Evolutionary conservation across 2,888 invertebrate genomes (phyloP), one percentile per base, ranked within the genome.

Genomic region (Nomada fucata): DNA sequence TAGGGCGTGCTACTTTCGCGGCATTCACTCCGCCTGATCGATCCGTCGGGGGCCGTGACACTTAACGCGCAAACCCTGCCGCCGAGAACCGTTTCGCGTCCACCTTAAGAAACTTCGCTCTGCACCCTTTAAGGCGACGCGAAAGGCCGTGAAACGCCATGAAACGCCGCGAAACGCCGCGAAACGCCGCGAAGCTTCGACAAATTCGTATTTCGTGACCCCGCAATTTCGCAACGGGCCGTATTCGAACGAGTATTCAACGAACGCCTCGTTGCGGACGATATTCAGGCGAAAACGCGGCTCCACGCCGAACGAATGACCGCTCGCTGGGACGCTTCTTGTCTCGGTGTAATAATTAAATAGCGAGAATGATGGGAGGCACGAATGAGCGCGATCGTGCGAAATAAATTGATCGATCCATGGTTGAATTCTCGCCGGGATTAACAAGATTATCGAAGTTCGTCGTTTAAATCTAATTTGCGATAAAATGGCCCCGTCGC

Each of bases 21-120:
- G 52, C 76, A 77, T 65, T 64, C 83, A 52, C 42, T 52, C 20
- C 26, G 18, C n/a, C 76, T 79, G 82, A 86, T 86, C 86, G 86
- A 86, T 86, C 84, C 59, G 72, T 81, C 72, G 76, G 76, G 83
- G 86, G 86, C 84, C 86, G 75, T 86, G 86, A 86, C 84, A 86
- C 84, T 70, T 79, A 69, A 57, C 74, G 59, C 70, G 64, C 69
- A 29, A 65, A 55, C 52, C 64, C 44, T 53, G 47, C 29, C 63
- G 47, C 11, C 53, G 52, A 74, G 65, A 73, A 74, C 70, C 79
- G 67, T 61, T 76, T 55, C 67, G 61, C 36, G 13, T 11, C n/a
- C 10, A 15, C 47, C 59, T n/a, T 26, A 29, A 47, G 44, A 29
- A 50, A 20, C 20, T 44, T 26, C 15, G 60, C 60, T 60, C 36